Evolutionary conservation across 2,113 vertebrate genomes (phyloP).

Genomic region (Hydropotes inermis): DNA sequence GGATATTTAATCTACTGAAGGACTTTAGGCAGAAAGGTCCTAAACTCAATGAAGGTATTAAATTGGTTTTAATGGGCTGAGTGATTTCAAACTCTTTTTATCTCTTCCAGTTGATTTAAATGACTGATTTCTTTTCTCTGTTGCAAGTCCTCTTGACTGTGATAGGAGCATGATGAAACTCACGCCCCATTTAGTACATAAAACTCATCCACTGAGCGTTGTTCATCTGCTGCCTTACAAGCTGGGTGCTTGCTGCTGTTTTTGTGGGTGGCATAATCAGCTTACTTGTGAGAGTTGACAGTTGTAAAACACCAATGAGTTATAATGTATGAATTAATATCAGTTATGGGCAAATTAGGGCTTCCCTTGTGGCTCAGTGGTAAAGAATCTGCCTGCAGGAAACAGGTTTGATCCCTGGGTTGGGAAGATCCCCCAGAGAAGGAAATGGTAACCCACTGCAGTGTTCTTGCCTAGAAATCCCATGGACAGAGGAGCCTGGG

Average conservation of each 20-base stretch:
- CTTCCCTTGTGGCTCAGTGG: background rate
- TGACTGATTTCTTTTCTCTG: constrained; percentile 27
- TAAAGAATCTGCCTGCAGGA: background rate
- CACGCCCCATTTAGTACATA: background rate
- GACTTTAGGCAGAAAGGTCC: background rate
- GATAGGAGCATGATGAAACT: background rate
- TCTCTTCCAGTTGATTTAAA: constrained; percentile 40
- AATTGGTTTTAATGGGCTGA: constrained; percentile 39
- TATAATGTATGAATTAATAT: background rate
- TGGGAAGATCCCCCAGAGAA: background rate
- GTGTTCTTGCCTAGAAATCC: background rate
- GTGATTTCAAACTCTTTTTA: constrained; percentile 30
- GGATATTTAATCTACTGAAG: background rate
- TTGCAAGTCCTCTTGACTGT: background rate
- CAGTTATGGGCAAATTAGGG: constrained; percentile 1
- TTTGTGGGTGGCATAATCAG: background rate
- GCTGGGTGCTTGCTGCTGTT: background rate
- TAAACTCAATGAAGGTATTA: constrained; percentile 32
- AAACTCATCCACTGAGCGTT: background rate
- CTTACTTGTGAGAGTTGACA: background rate
- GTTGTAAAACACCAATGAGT: background rate
- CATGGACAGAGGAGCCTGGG: background rate
- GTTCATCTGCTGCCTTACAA: background rate
- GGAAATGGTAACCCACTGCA: background rate
- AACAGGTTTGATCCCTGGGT: background rate